A percentile compares a stretch with the other conserved stretches of the same genome.
phyloP scores from a whole-genome alignment of 92 coral and sea anemone species.

The Bergia sp. region DNA sequence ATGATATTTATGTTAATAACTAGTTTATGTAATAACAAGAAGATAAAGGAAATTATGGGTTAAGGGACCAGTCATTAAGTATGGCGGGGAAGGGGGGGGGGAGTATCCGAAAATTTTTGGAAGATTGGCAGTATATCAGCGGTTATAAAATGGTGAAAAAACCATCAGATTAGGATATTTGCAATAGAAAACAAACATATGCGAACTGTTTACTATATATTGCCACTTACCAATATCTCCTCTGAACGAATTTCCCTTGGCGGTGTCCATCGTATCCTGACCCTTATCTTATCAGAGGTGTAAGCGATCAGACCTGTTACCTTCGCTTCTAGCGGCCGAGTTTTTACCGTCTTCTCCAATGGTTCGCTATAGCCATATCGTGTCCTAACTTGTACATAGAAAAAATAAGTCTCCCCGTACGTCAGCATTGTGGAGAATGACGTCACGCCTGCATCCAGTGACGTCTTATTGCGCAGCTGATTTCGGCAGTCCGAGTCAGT shows the following conservation, averaged over 20 bases:
- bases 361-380: conserved; percentile 33
- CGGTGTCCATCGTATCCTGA: neutral
- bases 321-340: neutral
- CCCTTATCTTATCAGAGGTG: neutral
- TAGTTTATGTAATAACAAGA: too few species aligned
- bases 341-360: neutral
- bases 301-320: neutral
- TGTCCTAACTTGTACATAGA: conserved; percentile 15
- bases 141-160: too few species aligned
- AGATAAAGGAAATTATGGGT: too few species aligned
- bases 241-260: neutral
- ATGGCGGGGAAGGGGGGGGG: too few species aligned
- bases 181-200: too few species aligned
- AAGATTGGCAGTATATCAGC: too few species aligned
- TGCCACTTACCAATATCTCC: conserved; percentile 25
- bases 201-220: neutral
- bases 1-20: neutral
- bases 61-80: too few species aligned
- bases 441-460: neutral
- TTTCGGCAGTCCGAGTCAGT: neutral
- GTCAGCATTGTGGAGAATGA: neutral
- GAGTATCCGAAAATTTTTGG: too few species aligned
- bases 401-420: conserved; percentile 25
- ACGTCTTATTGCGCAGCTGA: neutral
- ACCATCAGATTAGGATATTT: too few species aligned